Conservation (phyloP, 2,113 vertebrate species). For the Corythaixoides concolor region DNA sequence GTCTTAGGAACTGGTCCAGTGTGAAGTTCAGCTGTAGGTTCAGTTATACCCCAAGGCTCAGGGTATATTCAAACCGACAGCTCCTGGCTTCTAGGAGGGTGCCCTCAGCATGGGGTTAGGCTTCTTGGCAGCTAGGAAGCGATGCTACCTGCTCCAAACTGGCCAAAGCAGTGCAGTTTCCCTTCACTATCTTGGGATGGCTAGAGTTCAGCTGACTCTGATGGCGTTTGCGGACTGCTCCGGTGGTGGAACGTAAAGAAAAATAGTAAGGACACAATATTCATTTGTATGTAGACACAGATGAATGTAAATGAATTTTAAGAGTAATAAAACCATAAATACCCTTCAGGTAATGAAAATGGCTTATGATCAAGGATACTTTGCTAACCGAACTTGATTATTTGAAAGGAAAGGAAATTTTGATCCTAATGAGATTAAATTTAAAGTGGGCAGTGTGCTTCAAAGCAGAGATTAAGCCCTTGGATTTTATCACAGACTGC, state of each 20-base stretch:
- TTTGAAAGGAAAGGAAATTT: slow-evolving; percentile 22
- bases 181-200: fast-evolving
- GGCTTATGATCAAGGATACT: not conserved
- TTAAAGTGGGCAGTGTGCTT: not conserved
- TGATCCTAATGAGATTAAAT: slow-evolving; percentile 47
- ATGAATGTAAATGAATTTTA: not conserved
- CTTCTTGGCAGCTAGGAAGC: not conserved
- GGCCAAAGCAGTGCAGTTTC: not conserved
- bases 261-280: not conserved
- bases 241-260: not conserved
- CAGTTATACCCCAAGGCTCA: not conserved
- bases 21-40: not conserved
- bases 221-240: not conserved
- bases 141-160: not conserved
- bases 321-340: not conserved
- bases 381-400: slow-evolving; percentile 1
- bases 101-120: fast-evolving
- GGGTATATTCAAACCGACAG: not conserved
- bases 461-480: slow-evolving; percentile 4
- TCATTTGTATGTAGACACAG: not conserved
- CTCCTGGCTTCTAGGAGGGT: not conserved
- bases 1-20: not conserved
- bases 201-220: not conserved
- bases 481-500: not conserved
- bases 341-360: not conserved